Base-by-base conservation (phyloP, 2,888 invertebrate genomes). In the Ctena decussata region DNA sequence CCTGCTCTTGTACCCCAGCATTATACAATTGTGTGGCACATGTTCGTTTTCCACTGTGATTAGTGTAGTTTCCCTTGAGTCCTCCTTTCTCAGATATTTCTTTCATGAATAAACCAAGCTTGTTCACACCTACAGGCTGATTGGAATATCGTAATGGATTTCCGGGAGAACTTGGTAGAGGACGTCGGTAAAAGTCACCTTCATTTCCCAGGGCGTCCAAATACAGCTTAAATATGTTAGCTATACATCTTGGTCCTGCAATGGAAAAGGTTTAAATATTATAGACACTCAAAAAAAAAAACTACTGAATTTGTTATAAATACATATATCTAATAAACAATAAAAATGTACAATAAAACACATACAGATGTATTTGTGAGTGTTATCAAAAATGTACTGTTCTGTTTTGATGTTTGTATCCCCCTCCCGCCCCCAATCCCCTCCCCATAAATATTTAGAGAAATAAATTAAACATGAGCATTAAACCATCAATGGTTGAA, bases 1-100 rank as follows among this genome's bases (percentile, higher is more conserved):
- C 60, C 60, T 80, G 72, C 73, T 80, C 57, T 24, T 72, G 60
- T 21, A 41, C 53, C 11, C 60, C 72, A 11, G 60, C 30, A 35
- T 53, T 71, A 21, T 80, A 60, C 1, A 80, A 57, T 11, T 49
- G 15, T 6, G 37, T 80, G 3, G 49, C 71, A 72, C 78, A 78
- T 21, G 30, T 78, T 49, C 71, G 32, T 49, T 78, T 71, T 32
- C 78, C 71, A 37, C 53, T 71, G 37, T 78, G 78, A 53, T 71
- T 78, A 12, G 49, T 44, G 21, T 53, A 72, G 46, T 70, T 71
- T 6, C 53, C 71, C 35, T 78, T 71, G 1, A 78, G 24, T 49
- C 37, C 78, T 35, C 71, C 78, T 46, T 21, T 30, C 21, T 72
- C 24, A 35, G 44, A 32, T n/a, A 77, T 77, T 32, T 39, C 46